Evolutionary conservation across 2,113 vertebrate genomes (phyloP).

Genomic region (Regulus satrapa): DNA sequence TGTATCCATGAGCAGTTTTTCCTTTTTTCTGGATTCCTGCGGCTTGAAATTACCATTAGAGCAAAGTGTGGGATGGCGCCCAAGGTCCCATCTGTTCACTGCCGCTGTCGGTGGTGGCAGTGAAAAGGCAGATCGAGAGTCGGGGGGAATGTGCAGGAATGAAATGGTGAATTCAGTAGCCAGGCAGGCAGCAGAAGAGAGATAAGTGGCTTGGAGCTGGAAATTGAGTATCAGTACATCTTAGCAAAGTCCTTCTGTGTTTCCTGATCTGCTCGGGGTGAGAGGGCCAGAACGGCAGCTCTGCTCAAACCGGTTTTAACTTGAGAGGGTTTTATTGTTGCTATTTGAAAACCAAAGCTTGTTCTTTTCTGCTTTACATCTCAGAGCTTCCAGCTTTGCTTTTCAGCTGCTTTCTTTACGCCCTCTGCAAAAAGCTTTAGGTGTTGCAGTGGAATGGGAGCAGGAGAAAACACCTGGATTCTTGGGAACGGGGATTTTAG

Average conservation of each 20-base stretch:
- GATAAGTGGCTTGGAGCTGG: not conserved
- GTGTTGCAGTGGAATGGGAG: not conserved
- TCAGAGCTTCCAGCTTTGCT: not conserved
- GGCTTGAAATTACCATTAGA: not conserved
- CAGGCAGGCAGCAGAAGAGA: not conserved
- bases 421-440: not conserved
- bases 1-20: not conserved
- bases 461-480: not conserved
- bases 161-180: not conserved
- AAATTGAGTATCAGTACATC: not conserved
- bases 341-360: not conserved
- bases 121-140: not conserved
- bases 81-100: not conserved
- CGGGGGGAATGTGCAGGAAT: too few species aligned
- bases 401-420: not conserved
- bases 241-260: not conserved
- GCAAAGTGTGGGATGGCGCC: not conserved
- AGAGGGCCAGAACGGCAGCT: fast-evolving
- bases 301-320: not conserved
- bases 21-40: not conserved
- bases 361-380: not conserved
- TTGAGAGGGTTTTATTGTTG: not conserved
- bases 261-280: not conserved
- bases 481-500: not conserved
- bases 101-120: not conserved